Base-by-base conservation (phyloP, 2,888 invertebrate genomes). In the Brachypalpus laphriformis region DNA sequence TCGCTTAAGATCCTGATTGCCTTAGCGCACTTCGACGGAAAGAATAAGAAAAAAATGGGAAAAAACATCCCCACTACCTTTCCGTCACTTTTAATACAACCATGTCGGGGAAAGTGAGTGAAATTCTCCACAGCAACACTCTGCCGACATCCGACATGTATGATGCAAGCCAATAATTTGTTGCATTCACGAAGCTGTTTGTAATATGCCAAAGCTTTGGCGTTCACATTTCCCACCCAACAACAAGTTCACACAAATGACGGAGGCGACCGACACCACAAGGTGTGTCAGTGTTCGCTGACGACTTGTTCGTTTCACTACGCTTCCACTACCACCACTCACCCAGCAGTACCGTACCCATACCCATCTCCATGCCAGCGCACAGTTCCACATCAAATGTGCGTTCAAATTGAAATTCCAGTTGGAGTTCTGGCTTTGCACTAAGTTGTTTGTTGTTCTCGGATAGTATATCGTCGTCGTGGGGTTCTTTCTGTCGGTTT, bases 381-480 rank as follows among this genome's bases (percentile, higher is more conserved):
- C 20, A 34, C 51, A 47, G 72, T 68, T 83, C 68, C 82, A 83
- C 83, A 78, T 63, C 83, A 78, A 83, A 49, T 65, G 83, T 78
- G 74, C 78, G 74, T 80, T 83, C 37, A 45, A 63, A 47, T 61
- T 61, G 42, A 57, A 83, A 57, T 80, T 83, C 83, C 80, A 83
- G 83, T 83, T 80, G 70, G 83, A 83, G 74, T 83, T 83, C 51
- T 83, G 74, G 70, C 83, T 70, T n/a, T 83, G 57, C 70, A 65
- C 42, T 65, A 45, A 70, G 74, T 57, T 28, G 83, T 74, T 45
- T 65, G 80, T 63, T 70, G 70, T 72, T 78, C 63, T 45, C 77
- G 70, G 45, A 16, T 49, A 59, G 28, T 31, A 56, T 42, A 16
- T 34, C 25, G 34, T 45, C 70, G 49, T 68, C 20, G 63, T 56